Percentiles rank a stretch among this genome's conserved stretches.
phyloP scores from a whole-genome alignment of 2,797 vertebrate genomes.

The Delichon dasypus region DNA sequence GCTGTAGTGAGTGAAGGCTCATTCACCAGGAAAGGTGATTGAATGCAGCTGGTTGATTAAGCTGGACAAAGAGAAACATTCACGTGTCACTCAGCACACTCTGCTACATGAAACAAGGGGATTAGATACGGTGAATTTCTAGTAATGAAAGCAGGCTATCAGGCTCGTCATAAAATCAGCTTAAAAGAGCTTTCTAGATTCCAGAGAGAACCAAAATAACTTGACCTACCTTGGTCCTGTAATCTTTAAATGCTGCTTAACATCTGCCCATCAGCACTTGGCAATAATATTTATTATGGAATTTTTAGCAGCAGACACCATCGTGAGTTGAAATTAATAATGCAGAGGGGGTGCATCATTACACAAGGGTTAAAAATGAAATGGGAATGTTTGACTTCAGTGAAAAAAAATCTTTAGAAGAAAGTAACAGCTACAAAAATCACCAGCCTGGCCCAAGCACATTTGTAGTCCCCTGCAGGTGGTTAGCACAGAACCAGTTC shows the following conservation, averaged over 20 bases:
- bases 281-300: constrained; percentile 9
- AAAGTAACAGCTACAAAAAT: background rate
- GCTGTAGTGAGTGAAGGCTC: background rate
- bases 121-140: constrained; percentile 63
- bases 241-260: constrained; percentile 70
- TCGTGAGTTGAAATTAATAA: background rate
- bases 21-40: background rate
- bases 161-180: constrained; percentile 58
- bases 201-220: constrained; percentile 66
- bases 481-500: background rate
- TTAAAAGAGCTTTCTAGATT: constrained; percentile 63
- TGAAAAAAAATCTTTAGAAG: background rate
- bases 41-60: constrained; percentile 35
- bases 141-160: constrained; percentile 54
- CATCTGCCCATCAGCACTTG: constrained; percentile 46
- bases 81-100: background rate
- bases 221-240: constrained; percentile 62
- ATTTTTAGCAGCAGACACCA: background rate
- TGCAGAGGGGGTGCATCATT: background rate
- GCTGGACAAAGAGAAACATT: background rate
- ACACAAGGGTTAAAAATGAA: background rate
- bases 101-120: constrained; percentile 5
- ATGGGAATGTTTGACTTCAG: background rate
- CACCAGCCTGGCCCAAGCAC: background rate
- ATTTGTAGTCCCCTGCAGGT: background rate